Evolutionary conservation across 2,113 vertebrate genomes (phyloP), one percentile per base, ranked within the genome.

Genomic region (Fulmarus glacialis): DNA sequence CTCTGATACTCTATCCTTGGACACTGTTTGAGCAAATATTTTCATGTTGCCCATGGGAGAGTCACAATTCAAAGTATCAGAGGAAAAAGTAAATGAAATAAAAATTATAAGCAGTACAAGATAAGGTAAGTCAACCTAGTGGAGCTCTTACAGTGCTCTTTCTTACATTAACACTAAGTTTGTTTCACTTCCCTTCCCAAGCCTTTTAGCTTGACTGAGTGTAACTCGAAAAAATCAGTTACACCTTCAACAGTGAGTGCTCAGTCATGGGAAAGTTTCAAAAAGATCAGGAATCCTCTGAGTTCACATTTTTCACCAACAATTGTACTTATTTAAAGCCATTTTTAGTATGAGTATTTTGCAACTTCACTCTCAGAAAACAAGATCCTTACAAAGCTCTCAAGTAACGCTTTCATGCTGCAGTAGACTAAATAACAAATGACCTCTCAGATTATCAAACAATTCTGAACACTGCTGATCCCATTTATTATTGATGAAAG

Each of bases 191-290:
- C 73, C 77, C 19, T 5, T 17, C 34, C 36, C 3, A 6, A 86
- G 8, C 11, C 48, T 20, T 62, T 42, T 6, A 64, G 63, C 34
- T 34, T 26, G 20, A 10, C 17, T 8, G 23, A 89, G 58, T 3
- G 1, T 0, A 66, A 55, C 55, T 47, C 4, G 0, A 52, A 67
- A 59, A n/a, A 77, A 26, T 4, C 47, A 52, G 45, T 15, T n/a
- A 45, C n/a, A 60, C 18, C 34, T 64, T 43, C 66, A 60, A 6
- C 24, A 43, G 47, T 0, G 7, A 72, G 38, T 9, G 19, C 29
- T 40, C 59, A 36, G 30, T 2, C 24, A 40, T 1, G 12, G 56
- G 60, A 42, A 50, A 29, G 36, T 43, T 53, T 50, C 75, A 70
- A 30, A 85, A 40, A 34, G 27, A 23, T 17, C 3, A 16, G n/a